Evolutionary conservation across 2,888 invertebrate species (phyloP), one percentile per base, ranked within the genome.

Genomic region (Oeneis ivallda): DNA sequence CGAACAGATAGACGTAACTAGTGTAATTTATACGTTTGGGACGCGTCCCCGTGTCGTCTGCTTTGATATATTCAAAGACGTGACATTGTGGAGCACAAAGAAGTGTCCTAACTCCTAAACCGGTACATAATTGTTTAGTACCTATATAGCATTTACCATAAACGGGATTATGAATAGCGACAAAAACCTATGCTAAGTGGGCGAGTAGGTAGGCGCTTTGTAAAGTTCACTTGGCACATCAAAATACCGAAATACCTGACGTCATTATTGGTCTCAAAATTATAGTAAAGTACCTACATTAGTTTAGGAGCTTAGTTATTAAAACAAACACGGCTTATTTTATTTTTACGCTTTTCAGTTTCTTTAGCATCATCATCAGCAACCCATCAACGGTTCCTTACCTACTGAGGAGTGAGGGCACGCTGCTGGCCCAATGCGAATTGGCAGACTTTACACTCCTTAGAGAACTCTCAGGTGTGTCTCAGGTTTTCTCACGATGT

Each of bases 31-130:
- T 54, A 59, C 49, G 50, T 47, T 15, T 11, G 11, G 13, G 57
- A 26, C 52, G 15, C 41, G 60, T 59, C 45, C 34, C 34, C 53
- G 64, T 19, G 62, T 62, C 65, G 26, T 62, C 45, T 32, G 37
- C 66, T 63, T 62, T 62, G 64, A 61, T 65, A 60, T 67, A 60
- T 67, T 67, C 56, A 65, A 57, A 67, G 64, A 54, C 66, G 58
- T 50, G 19, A 62, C 53, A 58, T 39, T 62, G 62, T 64, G 15
- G 15, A 37, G 54, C 50, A 61, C 53, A 56, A 45, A 66, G 52
- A 41, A 39, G 17, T 50, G 15, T 39, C 60, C 49, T 45, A 6
- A 41, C n/a, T n/a, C 1, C 49, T 52, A 15, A 26, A 39, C 50
- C 52, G 58, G 62, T 59, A 50, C 6, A n/a, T n/a, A n/a, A n/a